A percentile compares a stretch with the other conserved stretches of the same genome.
Evolutionary conservation across 2,888 invertebrate species (phyloP).

Genomic region (Agonopterix subpropinquella): DNA sequence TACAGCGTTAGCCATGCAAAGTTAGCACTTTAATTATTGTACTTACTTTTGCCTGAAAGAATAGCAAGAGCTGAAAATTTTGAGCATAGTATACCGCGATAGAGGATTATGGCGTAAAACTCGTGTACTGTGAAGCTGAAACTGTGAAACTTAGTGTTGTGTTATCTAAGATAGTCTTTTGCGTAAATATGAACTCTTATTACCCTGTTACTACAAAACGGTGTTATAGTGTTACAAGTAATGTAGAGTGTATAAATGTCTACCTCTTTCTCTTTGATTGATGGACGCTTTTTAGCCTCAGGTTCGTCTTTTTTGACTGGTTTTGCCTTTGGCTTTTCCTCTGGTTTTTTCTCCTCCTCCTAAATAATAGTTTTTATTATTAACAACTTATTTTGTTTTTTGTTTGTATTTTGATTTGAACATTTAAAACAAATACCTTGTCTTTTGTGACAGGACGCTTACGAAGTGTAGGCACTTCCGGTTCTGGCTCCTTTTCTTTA

Average conservation of each 20-base stretch:
- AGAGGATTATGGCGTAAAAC: constrained; percentile 26
- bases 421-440: constrained; percentile 39
- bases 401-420: neutral
- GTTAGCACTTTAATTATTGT: constrained; percentile 18
- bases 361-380: constrained; percentile 23
- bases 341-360: constrained; percentile 64
- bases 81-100: constrained; percentile 13
- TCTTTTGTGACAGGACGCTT: constrained; percentile 62
- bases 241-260: constrained; percentile 15
- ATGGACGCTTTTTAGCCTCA: constrained; percentile 58
- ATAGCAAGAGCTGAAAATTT: constrained; percentile 13
- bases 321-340: constrained; percentile 64
- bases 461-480: constrained; percentile 56
- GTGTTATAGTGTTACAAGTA: constrained; percentile 22
- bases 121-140: constrained; percentile 14
- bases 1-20: constrained; percentile 36
- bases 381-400: constrained; percentile 2
- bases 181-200: no score
- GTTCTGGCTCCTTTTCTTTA: constrained; percentile 60
- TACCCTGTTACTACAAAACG: constrained; percentile 11
- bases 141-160: constrained; percentile 24
- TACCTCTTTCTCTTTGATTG: constrained; percentile 67
- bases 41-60: constrained; percentile 13
- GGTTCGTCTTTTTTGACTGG: constrained; percentile 55
- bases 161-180: constrained; percentile 12